Evolutionary conservation across 2,888 invertebrate species (phyloP), one percentile per base, ranked within the genome.

Genomic region (Sminthurinus aureus): DNA sequence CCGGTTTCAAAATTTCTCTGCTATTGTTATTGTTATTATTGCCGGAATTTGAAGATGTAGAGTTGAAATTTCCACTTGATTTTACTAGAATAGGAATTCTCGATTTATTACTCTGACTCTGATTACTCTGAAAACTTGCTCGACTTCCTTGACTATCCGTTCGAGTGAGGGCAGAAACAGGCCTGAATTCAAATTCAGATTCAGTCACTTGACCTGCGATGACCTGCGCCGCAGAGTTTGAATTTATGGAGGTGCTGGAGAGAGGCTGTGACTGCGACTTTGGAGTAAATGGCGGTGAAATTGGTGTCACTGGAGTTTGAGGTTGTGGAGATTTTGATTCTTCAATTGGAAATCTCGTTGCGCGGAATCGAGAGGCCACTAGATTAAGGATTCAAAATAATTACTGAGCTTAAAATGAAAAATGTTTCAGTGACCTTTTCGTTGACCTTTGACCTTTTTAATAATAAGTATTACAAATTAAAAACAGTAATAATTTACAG

Each of bases 111-210:
- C 20, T 67, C 67, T n/a, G 15, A 20, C 6, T 11, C 12, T 18
- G 12, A 67, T 18, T 8, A n/a, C n/a, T n/a, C n/a, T n/a, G n/a
- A n/a, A n/a, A n/a, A 13, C 15, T 79, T 4, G 8, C 66, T 2
- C 13, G 15, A 20, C 78, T 79, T 4, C 52, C 64, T 20, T 13
- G 52, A 79, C 78, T 79, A 11, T 69, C 79, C 2, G 79, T 67
- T 12, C 51, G 13, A 69, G 71, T n/a, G 4, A 79, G 20, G 4
- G 26, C 13, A 9, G 79, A 20, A 4, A 38, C 18, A 15, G 50
- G 12, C 11, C 20, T 69, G 20, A 79, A 15, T n/a, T 79, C 79
- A 51, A 79, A 79, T 71, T 79, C 79, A 2, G 79, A 79, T 6
- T 38, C 69, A 8, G 79, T 79, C 50, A 79, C 71, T 9, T 69